A percentile compares a stretch with the other conserved stretches of the same genome.
phyloP scores from a whole-genome alignment of 2,888 invertebrate species.

The Ernsta delagoae region DNA sequence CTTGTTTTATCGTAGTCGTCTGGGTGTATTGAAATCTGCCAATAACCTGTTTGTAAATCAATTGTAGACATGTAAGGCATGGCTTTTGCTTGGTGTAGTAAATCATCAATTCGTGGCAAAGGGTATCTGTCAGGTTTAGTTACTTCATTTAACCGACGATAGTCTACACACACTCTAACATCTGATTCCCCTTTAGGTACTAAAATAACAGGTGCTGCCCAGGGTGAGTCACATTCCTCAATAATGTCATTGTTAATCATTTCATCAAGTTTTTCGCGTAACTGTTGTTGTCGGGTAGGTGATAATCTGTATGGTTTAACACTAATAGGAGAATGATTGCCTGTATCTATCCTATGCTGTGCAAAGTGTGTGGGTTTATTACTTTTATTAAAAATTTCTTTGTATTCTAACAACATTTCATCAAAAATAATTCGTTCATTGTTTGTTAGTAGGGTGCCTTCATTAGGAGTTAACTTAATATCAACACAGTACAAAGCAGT shows the following conservation, averaged over 20 bases:
- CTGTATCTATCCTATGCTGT: background rate
- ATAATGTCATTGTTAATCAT: background rate
- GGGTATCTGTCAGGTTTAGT: background rate
- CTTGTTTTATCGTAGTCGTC: constrained; percentile 50
- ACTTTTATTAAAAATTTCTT: background rate
- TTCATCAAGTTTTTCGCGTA: background rate
- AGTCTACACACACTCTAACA: background rate
- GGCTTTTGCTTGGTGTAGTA: background rate
- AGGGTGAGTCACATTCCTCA: background rate
- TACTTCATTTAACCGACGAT: background rate
- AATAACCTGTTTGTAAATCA: constrained; percentile 43
- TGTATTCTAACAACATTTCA: background rate
- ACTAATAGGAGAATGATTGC: background rate
- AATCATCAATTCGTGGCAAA: background rate
- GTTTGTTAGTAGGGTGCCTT: background rate
- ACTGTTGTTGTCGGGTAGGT: background rate
- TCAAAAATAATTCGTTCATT: background rate
- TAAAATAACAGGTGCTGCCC: background rate
- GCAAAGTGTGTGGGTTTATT: background rate
- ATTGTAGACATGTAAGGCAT: background rate
- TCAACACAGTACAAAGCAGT: background rate
- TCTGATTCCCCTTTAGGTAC: background rate
- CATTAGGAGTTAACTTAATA: background rate
- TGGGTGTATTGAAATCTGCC: constrained; percentile 40
- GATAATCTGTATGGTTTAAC: background rate